A percentile compares a stretch with the other conserved stretches of the same genome.
phyloP scores from a whole-genome alignment of 2,113 vertebrate genomes.

The Sturnus vulgaris region DNA sequence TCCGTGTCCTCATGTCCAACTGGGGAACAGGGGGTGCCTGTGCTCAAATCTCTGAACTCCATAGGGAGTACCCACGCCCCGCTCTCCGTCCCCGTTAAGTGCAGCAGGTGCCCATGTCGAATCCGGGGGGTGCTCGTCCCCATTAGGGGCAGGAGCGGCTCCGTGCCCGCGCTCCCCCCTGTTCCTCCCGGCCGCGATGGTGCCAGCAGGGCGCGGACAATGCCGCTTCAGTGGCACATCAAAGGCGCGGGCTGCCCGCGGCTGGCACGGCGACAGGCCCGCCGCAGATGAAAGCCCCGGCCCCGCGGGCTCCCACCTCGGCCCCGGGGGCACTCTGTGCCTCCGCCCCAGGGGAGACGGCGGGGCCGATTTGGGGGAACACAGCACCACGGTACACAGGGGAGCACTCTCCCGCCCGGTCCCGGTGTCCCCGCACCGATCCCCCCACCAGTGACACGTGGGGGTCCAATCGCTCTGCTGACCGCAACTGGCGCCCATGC shows the following conservation, averaged over 20 bases:
- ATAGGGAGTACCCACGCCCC: neutral
- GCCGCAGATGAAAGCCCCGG: constrained; percentile 32
- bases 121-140: neutral
- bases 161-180: neutral
- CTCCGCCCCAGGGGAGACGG: neutral
- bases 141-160: neutral
- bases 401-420: neutral
- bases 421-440: neutral
- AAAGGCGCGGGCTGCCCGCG: constrained; percentile 30
- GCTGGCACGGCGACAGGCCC: constrained; percentile 44
- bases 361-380: neutral
- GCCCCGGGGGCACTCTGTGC: neutral
- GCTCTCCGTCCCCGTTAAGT: neutral
- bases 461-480: neutral
- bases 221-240: constrained; percentile 49
- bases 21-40: neutral
- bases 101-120: neutral
- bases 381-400: neutral
- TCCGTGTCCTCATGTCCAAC: rapidly evolving
- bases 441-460: neutral
- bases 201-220: constrained; percentile 37
- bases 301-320: constrained; percentile 25
- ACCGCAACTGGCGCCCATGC: neutral
- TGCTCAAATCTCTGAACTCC: neutral
- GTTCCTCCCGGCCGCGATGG: neutral